Evolutionary conservation across 2,888 invertebrate species (phyloP).

Genomic region (Cecidostiba fungosa): DNA sequence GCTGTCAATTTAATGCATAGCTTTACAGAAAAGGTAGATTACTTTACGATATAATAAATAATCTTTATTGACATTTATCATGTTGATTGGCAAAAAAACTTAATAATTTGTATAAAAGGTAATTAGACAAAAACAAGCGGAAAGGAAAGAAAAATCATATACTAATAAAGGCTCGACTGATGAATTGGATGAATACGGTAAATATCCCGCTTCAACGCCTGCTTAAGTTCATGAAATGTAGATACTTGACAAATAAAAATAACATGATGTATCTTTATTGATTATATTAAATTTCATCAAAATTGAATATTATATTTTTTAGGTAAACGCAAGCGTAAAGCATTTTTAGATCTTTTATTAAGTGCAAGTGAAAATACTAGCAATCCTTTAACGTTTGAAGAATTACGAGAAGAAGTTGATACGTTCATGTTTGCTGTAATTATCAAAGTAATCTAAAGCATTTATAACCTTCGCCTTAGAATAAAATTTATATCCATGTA

Average conservation of each 20-base stretch:
- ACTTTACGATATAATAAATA: neutral
- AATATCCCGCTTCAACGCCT: neutral
- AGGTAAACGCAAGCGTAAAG: slow-evolving; percentile 5
- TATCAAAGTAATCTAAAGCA: neutral
- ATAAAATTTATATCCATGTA: neutral
- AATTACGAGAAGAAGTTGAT: slow-evolving; percentile 80
- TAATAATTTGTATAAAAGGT: neutral
- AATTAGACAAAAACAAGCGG: neutral
- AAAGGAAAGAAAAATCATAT: neutral
- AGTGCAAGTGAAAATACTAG: slow-evolving; percentile 25
- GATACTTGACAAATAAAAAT: neutral
- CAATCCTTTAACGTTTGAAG: slow-evolving; percentile 32
- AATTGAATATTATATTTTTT: neutral
- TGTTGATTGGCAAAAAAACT: neutral
- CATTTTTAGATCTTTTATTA: slow-evolving; percentile 48
- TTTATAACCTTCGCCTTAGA: neutral
- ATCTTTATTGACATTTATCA: neutral
- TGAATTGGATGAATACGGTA: neutral
- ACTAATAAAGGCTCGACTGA: neutral
- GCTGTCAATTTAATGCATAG: slow-evolving; percentile 66
- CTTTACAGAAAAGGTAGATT: slow-evolving; percentile 66
- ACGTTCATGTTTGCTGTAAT: slow-evolving; percentile 88
- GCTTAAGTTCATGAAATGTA: too few species aligned
- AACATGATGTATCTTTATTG: neutral
- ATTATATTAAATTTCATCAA: neutral